A percentile compares a stretch with the other conserved stretches of the same genome.
Conservation (phyloP, 2,113 vertebrate species). For the Dipodomys merriami region DNA sequence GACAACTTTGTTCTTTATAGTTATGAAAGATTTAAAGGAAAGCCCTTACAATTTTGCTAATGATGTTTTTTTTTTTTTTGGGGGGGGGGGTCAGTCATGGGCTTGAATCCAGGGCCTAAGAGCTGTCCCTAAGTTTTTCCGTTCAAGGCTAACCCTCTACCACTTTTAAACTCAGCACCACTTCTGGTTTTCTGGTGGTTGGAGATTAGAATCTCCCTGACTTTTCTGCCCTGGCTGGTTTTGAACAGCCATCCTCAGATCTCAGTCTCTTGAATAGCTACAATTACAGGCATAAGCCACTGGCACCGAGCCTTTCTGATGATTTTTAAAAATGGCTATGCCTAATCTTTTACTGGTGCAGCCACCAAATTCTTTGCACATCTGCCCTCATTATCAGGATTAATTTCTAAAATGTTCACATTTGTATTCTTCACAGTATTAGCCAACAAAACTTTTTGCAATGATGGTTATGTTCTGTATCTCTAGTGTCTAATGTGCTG, state of each 20-base stretch:
- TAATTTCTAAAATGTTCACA: not conserved
- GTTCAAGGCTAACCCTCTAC: too few relatives aligned
- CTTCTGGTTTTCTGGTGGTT: too few relatives aligned
- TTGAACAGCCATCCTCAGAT: too few relatives aligned
- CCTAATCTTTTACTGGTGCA: not conserved
- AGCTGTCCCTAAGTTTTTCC: too few relatives aligned
- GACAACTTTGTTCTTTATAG: not conserved
- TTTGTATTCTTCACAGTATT: not conserved
- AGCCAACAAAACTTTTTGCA: not conserved
- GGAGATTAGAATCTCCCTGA: too few relatives aligned
- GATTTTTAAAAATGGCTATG: conserved; percentile 14
- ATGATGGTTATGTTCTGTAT: not conserved
- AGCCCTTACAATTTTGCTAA: not conserved
- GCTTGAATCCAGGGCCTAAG: too few relatives aligned
- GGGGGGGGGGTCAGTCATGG: too few relatives aligned
- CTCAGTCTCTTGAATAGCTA: too few relatives aligned
- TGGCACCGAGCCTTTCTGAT: not conserved
- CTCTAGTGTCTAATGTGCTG: not conserved
- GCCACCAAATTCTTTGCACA: not conserved
- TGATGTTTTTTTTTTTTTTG: not conserved
- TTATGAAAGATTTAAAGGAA: not conserved
- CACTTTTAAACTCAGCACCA: too few relatives aligned
- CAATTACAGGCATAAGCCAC: too few relatives aligned
- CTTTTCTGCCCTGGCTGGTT: too few relatives aligned
- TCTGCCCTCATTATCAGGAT: not conserved